Evolutionary conservation across 2,797 vertebrate species (phyloP).

Genomic region (Betta splendens): DNA sequence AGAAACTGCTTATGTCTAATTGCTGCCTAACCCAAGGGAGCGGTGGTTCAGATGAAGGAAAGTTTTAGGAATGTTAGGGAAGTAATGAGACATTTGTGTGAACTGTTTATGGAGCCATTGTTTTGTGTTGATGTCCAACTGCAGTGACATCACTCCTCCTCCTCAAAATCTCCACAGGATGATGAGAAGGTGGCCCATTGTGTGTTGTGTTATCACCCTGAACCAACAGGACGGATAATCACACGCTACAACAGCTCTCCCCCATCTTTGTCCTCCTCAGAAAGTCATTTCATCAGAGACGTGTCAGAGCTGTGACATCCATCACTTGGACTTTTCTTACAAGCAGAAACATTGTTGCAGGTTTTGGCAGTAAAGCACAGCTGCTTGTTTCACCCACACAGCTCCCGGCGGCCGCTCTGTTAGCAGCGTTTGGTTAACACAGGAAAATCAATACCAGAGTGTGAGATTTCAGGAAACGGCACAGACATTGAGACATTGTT

Average conservation of each 20-base stretch:
- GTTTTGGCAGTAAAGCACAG: not conserved
- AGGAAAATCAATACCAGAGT: conserved; percentile 22
- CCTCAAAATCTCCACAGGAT: conserved; percentile 2
- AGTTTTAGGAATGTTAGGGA: not conserved
- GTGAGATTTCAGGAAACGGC: not conserved
- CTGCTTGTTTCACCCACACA: conserved; percentile 8
- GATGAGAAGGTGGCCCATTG: conserved; percentile 9
- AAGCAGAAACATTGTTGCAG: conserved; percentile 5
- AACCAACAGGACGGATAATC: not conserved
- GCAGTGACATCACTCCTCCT: conserved; percentile 32
- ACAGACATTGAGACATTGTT: not conserved
- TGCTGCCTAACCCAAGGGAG: conserved; percentile 18
- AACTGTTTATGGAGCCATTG: conserved; percentile 14
- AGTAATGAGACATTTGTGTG: not conserved
- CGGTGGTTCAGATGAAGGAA: not conserved
- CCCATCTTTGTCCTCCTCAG: not conserved
- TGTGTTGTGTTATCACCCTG: conserved; percentile 26
- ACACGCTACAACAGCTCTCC: conserved; percentile 6
- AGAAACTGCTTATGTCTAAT: conserved; percentile 60
- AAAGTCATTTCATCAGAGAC: conserved; percentile 6
- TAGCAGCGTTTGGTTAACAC: conserved; percentile 5
- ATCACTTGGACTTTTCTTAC: conserved; percentile 5
- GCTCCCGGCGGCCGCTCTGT: not conserved
- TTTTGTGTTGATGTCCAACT: conserved; percentile 14
- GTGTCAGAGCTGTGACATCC: not conserved